These are phyloP conservation scores for Tetraneura akinire DNA, from an alignment of 1,140 invertebrate genomes.

Conservation along the genomic window DNA sequence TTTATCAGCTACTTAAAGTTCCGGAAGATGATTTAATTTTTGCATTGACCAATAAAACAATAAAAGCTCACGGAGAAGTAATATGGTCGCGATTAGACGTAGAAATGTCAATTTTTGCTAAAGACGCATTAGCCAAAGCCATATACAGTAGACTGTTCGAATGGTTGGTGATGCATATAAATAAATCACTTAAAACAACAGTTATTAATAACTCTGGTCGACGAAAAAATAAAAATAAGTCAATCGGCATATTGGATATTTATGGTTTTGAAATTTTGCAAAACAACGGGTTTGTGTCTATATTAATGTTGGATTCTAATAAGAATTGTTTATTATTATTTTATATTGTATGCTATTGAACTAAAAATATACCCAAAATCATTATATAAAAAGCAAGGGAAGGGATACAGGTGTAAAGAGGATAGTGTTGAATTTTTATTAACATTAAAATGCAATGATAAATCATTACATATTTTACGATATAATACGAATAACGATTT, in stretches of 20 bases:
- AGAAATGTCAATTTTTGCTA: slow-evolving; percentile 61
- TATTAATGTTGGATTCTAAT: too few relatives aligned
- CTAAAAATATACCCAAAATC: too few relatives aligned
- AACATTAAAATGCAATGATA: too few relatives aligned
- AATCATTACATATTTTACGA: too few relatives aligned
- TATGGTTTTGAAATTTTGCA: slow-evolving; percentile 87
- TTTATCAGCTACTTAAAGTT: slow-evolving; percentile 70
- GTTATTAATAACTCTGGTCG: slow-evolving; percentile 68
- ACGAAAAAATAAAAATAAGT: slow-evolving; percentile 71
- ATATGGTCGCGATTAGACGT: slow-evolving; percentile 77
- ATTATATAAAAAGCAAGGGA: too few relatives aligned
- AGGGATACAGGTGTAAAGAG: too few relatives aligned
- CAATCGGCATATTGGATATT: slow-evolving; percentile 80
- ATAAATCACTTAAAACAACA: slow-evolving; percentile 73
- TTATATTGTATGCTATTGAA: too few relatives aligned
- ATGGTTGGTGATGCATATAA: slow-evolving; percentile 75
- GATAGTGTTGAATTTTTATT: too few relatives aligned
- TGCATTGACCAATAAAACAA: slow-evolving; percentile 82
- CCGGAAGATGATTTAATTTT: slow-evolving; percentile 66
- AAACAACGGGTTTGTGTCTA: slow-evolving; percentile 66
- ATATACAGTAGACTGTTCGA: slow-evolving; percentile 77
- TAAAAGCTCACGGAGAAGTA: slow-evolving; percentile 79
- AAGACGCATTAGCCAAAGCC: slow-evolving; percentile 69
- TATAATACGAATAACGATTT: too few relatives aligned
- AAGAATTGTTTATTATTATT: too few relatives aligned